These are phyloP conservation scores for Plodia interpunctella DNA, from an alignment of 1,140 invertebrate genomes.

Conservation along the genomic window DNA sequence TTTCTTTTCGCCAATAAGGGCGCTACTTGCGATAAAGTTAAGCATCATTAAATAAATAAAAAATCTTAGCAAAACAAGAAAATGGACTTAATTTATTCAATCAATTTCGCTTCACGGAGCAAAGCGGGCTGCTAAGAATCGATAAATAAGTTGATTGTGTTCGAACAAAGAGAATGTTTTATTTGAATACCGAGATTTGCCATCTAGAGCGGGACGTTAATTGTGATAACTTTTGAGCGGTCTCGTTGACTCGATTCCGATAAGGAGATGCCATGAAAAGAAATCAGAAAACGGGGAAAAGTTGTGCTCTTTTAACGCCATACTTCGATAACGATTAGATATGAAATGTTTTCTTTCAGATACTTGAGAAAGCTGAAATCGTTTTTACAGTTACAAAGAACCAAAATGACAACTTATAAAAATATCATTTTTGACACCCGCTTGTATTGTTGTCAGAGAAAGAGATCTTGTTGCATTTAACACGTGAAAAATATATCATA, in stretches of 20 bases:
- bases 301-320: too few relatives aligned
- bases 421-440: too few relatives aligned
- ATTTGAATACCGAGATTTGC: constrained; percentile 9
- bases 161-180: constrained; percentile 25
- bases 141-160: constrained; percentile 30
- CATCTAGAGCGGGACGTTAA: constrained; percentile 14
- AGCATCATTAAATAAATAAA: constrained; percentile 5
- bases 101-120: constrained; percentile 19
- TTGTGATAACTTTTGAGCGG: constrained; percentile 16
- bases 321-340: too few relatives aligned
- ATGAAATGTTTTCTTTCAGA: too few relatives aligned
- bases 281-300: not conserved
- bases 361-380: too few relatives aligned
- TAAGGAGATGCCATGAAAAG: not conserved
- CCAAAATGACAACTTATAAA: too few relatives aligned
- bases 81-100: constrained; percentile 18
- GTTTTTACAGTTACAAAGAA: too few relatives aligned
- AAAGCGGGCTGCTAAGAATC: constrained; percentile 21
- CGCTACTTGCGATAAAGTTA: too few relatives aligned
- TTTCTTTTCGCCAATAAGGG: too few relatives aligned
- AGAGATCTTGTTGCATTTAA: too few relatives aligned
- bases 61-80: not conserved
- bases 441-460: too few relatives aligned
- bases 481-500: too few relatives aligned
- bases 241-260: not conserved